phyloP scores from a whole-genome alignment of 2,113 vertebrate genomes.

The Periophthalmus modestus region DNA sequence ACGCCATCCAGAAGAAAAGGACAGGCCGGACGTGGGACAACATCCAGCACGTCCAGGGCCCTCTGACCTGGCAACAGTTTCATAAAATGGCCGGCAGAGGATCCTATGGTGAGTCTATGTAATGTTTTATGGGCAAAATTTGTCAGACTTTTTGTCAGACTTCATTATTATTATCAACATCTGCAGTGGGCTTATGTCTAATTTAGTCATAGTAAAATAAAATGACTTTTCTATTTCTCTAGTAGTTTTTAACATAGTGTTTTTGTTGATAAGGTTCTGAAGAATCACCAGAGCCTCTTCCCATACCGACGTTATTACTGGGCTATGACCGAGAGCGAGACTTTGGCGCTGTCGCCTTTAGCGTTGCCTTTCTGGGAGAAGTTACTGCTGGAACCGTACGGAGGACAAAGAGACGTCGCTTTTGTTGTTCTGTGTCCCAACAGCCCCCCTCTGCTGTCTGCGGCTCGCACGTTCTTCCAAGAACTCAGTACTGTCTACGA shows the following conservation, averaged over 20 bases:
- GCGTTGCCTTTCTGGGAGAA: conserved; percentile 98
- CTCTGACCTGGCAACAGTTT: conserved; percentile 98
- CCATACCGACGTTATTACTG: conserved; percentile 91
- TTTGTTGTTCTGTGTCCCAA: conserved; percentile 96
- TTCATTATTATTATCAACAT: too few species aligned
- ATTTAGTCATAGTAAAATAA: neutral
- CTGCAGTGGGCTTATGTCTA: too few species aligned
- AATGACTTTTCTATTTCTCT: neutral
- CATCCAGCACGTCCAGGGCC: conserved; percentile 97
- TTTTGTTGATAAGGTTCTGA: conserved; percentile 82
- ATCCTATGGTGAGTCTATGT: conserved; percentile 85
- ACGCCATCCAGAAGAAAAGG: conserved; percentile 97
- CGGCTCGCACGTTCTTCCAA: conserved; percentile 92
- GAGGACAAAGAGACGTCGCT: conserved; percentile 91
- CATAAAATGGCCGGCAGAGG: conserved; percentile 98
- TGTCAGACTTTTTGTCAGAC: too few species aligned
- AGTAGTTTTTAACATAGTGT: neutral
- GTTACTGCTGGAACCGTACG: conserved; percentile 92
- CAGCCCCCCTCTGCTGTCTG: conserved; percentile 89
- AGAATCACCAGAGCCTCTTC: conserved; percentile 94
- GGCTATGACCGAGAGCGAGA: conserved; percentile 97
- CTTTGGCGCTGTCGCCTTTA: conserved; percentile 94
- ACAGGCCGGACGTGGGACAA: conserved; percentile 98
- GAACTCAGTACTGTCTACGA: conserved; percentile 97
- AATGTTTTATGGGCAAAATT: neutral